Base-by-base conservation (phyloP, 2,888 invertebrate genomes). In the Therioaphis trifolii region DNA sequence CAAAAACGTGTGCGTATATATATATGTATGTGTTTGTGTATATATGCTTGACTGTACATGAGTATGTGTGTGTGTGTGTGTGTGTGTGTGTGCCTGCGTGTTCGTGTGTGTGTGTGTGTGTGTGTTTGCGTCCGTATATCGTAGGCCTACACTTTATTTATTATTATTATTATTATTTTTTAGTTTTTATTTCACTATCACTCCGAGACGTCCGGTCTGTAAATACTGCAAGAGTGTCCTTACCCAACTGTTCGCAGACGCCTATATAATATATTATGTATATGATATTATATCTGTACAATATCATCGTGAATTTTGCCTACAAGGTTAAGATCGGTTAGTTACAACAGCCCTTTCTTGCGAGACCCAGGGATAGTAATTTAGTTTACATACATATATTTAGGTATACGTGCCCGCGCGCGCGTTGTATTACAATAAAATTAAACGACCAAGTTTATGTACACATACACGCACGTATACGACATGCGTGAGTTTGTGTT, bases 181-280 rank as follows among this genome's bases (percentile, higher is more conserved):
- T 27, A 11, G 35, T 63, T 29, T 58, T 43, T 24, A 14, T 61
- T 61, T 40, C 58, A 18, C 18, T 7, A 18, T 18, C 4, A n/a
- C 52, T 43, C 43, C 43, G n/a, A 24, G 55, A 79, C 52, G 68
- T 78, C 68, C 78, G 40, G 79, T 79, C 43, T 12, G 29, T 71
- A 18, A 15, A 55, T 27, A 61, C 43, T 27, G 43, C 43, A 18
- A 27, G 35, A n/a, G n/a, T 52, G 52, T 55, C 72, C 52, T 74
- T 55, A 35, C 35, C 35, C 18, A 21, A 74, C 35, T 35, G 72
- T 55, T 74, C 72, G 52, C 55, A n/a, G 52, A 72, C 52, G 71
- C 18, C 29, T 35, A 7, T 35, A n/a, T n/a, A n/a, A n/a, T n/a
- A n/a, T n/a, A n/a, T n/a, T n/a, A n/a, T n/a, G n/a, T n/a, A n/a